A percentile compares a stretch with the other conserved stretches of the same genome.
phyloP scores from a whole-genome alignment of 1,140 invertebrate species.

The Drosophila kurseongensis region DNA sequence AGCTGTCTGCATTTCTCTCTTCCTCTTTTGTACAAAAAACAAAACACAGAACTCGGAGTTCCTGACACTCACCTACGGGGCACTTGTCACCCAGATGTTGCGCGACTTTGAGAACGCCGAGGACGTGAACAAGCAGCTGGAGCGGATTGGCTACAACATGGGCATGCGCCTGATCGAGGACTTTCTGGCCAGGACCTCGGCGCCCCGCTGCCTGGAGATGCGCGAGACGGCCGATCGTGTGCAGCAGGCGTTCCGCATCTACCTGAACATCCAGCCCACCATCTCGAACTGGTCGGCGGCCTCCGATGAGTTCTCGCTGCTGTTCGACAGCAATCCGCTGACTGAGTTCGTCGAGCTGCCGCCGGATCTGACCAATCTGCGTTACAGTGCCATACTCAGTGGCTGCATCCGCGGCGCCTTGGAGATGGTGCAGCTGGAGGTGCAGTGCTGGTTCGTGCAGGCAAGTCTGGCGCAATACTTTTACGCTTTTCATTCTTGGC shows the following conservation, averaged over 20 bases:
- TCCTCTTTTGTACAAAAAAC: conserved; percentile 23
- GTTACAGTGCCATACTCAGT: conserved; percentile 97
- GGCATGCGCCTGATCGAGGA: conserved; percentile 99
- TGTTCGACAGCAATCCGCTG: conserved; percentile 97
- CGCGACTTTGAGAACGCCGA: conserved; percentile 99
- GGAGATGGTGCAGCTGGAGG: conserved; percentile 96
- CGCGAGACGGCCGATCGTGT: conserved; percentile 99
- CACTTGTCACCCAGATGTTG: conserved; percentile 97
- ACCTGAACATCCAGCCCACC: conserved; percentile 95
- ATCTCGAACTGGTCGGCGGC: conserved; percentile 97
- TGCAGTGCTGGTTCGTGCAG: conserved; percentile 92
- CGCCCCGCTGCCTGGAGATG: conserved; percentile 96
- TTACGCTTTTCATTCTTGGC: conserved; percentile 13
- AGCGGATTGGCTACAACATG: conserved; percentile 99
- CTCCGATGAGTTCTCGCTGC: conserved; percentile 98
- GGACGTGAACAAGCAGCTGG: conserved; percentile 97
- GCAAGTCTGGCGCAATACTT: conserved; percentile 72
- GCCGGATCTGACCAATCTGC: conserved; percentile 93
- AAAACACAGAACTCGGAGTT: conserved; percentile 95
- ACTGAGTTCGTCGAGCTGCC: conserved; percentile 99
- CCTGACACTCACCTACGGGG: conserved; percentile 98
- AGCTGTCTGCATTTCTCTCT: conserved; percentile 29
- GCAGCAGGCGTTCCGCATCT: conserved; percentile 92
- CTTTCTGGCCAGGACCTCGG: conserved; percentile 96
- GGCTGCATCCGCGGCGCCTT: conserved; percentile 97